phyloP scores from a whole-genome alignment of 2,113 vertebrate genomes.

The Thamnaconus septentrionalis region DNA sequence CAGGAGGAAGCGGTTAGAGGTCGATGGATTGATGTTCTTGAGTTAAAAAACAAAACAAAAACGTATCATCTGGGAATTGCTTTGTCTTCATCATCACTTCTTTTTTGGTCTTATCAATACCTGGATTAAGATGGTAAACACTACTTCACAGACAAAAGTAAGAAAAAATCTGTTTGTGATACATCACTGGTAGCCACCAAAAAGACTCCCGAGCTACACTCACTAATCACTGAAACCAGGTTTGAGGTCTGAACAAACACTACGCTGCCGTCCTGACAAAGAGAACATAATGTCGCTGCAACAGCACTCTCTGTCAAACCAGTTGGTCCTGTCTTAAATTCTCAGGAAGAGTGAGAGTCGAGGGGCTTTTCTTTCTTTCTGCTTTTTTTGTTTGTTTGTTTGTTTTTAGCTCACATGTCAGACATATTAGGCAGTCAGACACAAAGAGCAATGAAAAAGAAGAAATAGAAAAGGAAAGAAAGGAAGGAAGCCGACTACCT shows the following conservation, averaged over 20 bases:
- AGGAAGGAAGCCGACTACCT: too few species aligned
- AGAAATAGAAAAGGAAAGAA: too few species aligned
- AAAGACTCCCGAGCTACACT: neutral
- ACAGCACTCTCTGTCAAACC: slow-evolving; percentile 74
- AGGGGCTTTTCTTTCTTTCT: neutral
- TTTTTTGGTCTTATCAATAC: too few species aligned
- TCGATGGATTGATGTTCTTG: neutral
- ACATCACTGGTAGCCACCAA: too few species aligned
- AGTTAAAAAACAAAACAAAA: slow-evolving; percentile 6
- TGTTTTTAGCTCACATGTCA: too few species aligned
- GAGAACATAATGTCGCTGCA: neutral
- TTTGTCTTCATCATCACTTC: too few species aligned
- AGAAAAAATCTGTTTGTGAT: too few species aligned
- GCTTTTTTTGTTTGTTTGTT: neutral
- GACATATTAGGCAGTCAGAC: too few species aligned
- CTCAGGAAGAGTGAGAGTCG: neutral
- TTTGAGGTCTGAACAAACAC: slow-evolving; percentile 32
- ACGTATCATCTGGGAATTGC: neutral
- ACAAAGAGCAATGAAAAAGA: too few species aligned
- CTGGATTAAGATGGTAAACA: too few species aligned
- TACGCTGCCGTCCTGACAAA: neutral
- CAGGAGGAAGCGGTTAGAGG: too few species aligned
- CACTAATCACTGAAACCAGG: slow-evolving; percentile 54
- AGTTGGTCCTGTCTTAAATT: slow-evolving; percentile 52
- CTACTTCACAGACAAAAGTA: too few species aligned